A percentile compares a stretch with the other conserved stretches of the same genome.
These are phyloP conservation scores for Andrena bucephala DNA, from an alignment of 2,888 invertebrate genomes.

Conservation along the genomic window DNA sequence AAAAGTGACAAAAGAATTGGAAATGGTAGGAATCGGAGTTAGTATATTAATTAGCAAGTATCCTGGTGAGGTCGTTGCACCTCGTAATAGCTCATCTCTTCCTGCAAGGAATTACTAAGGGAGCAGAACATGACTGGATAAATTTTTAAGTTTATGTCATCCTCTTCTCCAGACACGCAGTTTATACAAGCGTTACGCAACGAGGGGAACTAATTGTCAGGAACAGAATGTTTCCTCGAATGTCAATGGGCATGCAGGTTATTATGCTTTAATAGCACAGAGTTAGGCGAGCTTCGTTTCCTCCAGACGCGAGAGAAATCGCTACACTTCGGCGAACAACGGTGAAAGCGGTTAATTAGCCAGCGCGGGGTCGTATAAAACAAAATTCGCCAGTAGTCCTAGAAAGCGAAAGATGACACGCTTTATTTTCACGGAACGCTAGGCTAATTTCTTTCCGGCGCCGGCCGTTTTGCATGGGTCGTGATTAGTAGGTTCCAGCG, in stretches of 20 bases:
- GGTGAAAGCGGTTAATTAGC: slow-evolving; percentile 66
- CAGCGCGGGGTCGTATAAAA: slow-evolving; percentile 38
- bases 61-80: too few relatives aligned
- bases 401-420: slow-evolving; percentile 64
- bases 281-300: slow-evolving; percentile 35
- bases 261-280: slow-evolving; percentile 23
- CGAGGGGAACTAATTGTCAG: slow-evolving; percentile 21
- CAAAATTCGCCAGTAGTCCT: slow-evolving; percentile 54
- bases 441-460: slow-evolving; percentile 42
- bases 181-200: slow-evolving; percentile 18
- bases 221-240: slow-evolving; percentile 25
- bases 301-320: slow-evolving; percentile 55
- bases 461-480: slow-evolving; percentile 21
- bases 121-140: slow-evolving; percentile 15
- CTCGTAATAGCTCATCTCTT: too few relatives aligned
- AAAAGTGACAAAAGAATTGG: too few relatives aligned
- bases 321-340: slow-evolving; percentile 56
- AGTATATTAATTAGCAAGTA: too few relatives aligned
- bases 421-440: slow-evolving; percentile 56
- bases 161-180: background rate
- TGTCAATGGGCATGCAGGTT: slow-evolving; percentile 25
- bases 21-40: too few relatives aligned
- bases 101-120: background rate
- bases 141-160: background rate
- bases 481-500: slow-evolving; percentile 34